A percentile compares a stretch with the other conserved stretches of the same genome.
Conservation (phyloP, 2,888 invertebrate species). For the Theristus sp. region DNA sequence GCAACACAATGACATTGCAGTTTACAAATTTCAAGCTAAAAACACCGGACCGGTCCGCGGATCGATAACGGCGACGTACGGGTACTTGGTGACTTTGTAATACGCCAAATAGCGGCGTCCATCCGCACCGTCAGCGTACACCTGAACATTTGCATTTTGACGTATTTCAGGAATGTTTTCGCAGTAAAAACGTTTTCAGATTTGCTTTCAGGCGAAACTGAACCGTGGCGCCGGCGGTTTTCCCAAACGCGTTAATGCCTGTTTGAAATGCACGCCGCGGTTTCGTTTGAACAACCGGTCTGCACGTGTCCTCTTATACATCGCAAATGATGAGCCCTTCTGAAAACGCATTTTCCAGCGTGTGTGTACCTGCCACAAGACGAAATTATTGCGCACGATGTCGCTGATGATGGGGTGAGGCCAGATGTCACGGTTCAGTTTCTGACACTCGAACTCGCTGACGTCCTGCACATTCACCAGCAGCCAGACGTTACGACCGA, state of each 20-base stretch:
- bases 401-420: conserved; percentile 43
- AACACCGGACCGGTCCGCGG: conserved; percentile 42
- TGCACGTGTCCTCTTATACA: not conserved
- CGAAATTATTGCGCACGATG: conserved; percentile 45
- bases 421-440: conserved; percentile 46
- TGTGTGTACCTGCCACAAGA: conserved; percentile 56
- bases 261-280: too few relatives aligned
- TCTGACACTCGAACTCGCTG: conserved; percentile 48
- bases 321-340: not conserved
- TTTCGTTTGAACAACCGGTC: too few relatives aligned
- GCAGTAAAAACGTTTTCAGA: too few relatives aligned
- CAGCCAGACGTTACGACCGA: conserved; percentile 44
- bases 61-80: conserved; percentile 48
- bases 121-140: conserved; percentile 40
- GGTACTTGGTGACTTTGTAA: conserved; percentile 44
- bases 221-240: too few relatives aligned
- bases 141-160: conserved; percentile 22
- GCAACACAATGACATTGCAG: not conserved
- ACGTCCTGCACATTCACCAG: conserved; percentile 51
- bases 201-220: too few relatives aligned
- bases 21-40: not conserved
- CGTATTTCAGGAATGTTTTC: too few relatives aligned
- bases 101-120: conserved; percentile 46
- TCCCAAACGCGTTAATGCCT: too few relatives aligned
- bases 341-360: too few relatives aligned